Evolutionary conservation across 1,140 invertebrate species (phyloP).

Genomic region (Steinernema khuongi): DNA sequence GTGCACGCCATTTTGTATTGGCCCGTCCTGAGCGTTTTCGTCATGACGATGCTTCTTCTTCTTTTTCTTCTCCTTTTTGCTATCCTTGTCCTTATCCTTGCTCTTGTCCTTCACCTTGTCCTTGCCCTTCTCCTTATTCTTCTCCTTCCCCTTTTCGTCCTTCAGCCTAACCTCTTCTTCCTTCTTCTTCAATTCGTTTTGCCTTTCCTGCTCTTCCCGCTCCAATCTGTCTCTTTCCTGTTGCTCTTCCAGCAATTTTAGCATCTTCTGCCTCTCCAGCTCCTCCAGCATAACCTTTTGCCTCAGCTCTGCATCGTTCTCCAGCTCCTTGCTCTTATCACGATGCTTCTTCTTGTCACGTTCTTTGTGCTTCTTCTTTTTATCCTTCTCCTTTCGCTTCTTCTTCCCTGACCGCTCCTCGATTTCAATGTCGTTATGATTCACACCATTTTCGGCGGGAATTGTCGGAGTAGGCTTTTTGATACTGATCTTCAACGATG

Average conservation of each 20-base stretch:
- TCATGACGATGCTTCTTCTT: neutral
- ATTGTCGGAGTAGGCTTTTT: neutral
- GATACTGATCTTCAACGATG: neutral
- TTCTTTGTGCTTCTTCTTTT: conserved; percentile 13
- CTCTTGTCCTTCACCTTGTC: neutral
- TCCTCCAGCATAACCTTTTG: neutral
- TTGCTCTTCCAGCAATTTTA: too few relatives aligned
- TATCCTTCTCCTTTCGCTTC: conserved; percentile 1
- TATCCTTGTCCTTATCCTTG: neutral
- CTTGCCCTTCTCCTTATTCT: neutral
- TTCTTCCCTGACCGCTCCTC: conserved; percentile 5
- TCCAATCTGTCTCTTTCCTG: neutral
- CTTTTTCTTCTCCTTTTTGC: neutral
- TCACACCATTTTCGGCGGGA: neutral
- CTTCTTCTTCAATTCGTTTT: neutral
- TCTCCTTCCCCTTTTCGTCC: neutral
- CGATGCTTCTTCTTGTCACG: neutral
- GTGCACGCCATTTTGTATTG: neutral
- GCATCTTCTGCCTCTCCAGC: too few relatives aligned
- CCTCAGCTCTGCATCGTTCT: neutral
- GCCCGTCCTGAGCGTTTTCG: neutral
- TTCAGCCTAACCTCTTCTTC: neutral
- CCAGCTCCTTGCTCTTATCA: neutral
- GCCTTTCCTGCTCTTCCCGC: neutral
- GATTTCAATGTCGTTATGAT: neutral